A percentile compares a stretch with the other conserved stretches of the same genome.
Evolutionary conservation across 2,888 invertebrate species (phyloP).

Genomic region (Heteropelma amictum): DNA sequence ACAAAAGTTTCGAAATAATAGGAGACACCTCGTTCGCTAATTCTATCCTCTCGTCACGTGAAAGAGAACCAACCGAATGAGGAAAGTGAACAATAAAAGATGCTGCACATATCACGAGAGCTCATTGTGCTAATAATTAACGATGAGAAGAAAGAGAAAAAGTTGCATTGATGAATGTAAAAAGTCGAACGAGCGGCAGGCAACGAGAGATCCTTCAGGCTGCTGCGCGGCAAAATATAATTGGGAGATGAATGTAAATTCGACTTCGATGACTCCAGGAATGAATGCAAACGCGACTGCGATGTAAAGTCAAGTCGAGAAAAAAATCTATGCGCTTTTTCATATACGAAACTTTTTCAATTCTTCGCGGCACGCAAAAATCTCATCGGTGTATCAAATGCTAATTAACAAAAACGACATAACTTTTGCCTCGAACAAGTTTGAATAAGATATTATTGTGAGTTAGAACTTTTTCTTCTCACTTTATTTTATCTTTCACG

Average conservation of each 20-base stretch:
- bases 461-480: too few species aligned
- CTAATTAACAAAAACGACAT: neutral
- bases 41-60: too few species aligned
- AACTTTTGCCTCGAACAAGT: neutral
- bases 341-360: conserved; percentile 63
- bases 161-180: neutral
- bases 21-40: too few species aligned
- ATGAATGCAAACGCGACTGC: conserved; percentile 63
- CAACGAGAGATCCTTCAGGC: too few species aligned
- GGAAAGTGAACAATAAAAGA: neutral
- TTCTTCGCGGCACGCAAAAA: neutral
- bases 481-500: too few species aligned
- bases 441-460: too few species aligned
- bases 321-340: conserved; percentile 44
- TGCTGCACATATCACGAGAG: neutral
- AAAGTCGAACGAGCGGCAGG: neutral
- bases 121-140: conserved; percentile 29
- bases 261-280: conserved; percentile 62
- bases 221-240: too few species aligned
- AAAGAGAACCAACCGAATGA: too few species aligned
- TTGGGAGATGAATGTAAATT: conserved; percentile 63
- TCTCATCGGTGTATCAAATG: neutral
- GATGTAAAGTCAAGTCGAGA: conserved; percentile 20
- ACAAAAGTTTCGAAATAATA: too few species aligned
- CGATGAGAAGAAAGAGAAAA: neutral